These are phyloP conservation scores for Drosophila paranaensis DNA, from an alignment of 2,888 invertebrate genomes.

Conservation along the genomic window DNA sequence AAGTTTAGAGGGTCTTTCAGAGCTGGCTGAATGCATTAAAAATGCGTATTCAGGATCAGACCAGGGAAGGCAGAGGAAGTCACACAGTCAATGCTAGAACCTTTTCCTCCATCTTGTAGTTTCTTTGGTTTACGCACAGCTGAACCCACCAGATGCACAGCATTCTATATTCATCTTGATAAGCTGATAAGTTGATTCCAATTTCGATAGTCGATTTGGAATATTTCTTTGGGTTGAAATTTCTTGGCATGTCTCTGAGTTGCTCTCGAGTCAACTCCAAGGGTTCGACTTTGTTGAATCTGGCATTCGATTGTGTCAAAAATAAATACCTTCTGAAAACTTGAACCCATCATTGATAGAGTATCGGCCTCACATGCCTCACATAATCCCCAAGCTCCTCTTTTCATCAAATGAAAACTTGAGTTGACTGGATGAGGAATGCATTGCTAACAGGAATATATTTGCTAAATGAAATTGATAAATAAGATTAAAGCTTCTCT, in stretches of 20 bases:
- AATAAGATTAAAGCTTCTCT: neutral
- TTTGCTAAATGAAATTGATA: neutral
- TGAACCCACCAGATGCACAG: conserved; percentile 5
- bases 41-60: neutral
- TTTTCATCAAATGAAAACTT: conserved; percentile 9
- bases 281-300: too few relatives aligned
- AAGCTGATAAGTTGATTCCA: too few relatives aligned
- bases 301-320: too few relatives aligned
- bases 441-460: neutral
- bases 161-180: neutral
- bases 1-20: conserved; percentile 3
- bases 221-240: neutral
- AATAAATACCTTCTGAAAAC: neutral
- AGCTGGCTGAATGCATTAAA: neutral
- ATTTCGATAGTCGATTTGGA: too few relatives aligned
- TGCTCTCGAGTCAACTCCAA: too few relatives aligned
- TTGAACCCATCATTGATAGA: neutral
- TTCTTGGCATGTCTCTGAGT: too few relatives aligned
- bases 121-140: neutral
- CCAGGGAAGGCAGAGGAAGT: too few relatives aligned
- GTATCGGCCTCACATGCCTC: neutral
- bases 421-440: neutral
- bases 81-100: neutral
- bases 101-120: neutral
- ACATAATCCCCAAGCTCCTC: neutral